phyloP scores from a whole-genome alignment of 2,797 vertebrate genomes.

The Danio choprae region DNA sequence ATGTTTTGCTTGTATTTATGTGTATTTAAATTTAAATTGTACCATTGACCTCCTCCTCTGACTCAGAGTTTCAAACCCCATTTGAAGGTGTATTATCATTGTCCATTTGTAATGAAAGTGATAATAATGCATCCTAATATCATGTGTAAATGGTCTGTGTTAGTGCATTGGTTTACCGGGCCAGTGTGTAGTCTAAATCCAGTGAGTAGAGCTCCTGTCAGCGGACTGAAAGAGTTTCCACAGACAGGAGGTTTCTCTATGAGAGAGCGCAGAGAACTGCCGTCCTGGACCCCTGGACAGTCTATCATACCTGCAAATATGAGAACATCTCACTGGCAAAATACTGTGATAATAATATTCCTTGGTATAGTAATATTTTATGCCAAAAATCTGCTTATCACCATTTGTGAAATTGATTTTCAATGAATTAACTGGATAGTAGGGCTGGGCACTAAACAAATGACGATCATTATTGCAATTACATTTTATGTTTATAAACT shows the following conservation, averaged over 20 bases:
- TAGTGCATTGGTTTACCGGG: slow-evolving; percentile 78
- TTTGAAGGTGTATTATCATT: too few relatives aligned
- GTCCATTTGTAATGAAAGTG: too few relatives aligned
- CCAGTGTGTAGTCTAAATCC: slow-evolving; percentile 96
- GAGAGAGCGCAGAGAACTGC: slow-evolving; percentile 93
- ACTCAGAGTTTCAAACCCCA: too few relatives aligned
- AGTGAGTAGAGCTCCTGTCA: slow-evolving; percentile 92
- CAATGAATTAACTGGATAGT: neutral
- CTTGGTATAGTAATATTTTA: neutral
- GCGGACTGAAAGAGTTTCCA: slow-evolving; percentile 93
- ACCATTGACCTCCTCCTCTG: too few relatives aligned
- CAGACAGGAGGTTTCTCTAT: slow-evolving; percentile 97
- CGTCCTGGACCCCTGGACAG: slow-evolving; percentile 92
- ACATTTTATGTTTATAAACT: too few relatives aligned
- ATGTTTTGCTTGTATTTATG: too few relatives aligned
- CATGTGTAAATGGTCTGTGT: too few relatives aligned
- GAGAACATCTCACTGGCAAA: neutral
- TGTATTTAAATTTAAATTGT: too few relatives aligned
- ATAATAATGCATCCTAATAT: too few relatives aligned
- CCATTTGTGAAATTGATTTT: neutral
- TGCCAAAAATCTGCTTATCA: neutral
- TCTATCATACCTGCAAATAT: slow-evolving; percentile 89
- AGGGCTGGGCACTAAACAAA: too few relatives aligned
- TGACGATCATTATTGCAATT: too few relatives aligned
- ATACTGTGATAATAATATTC: neutral